Evolutionary conservation across 2,888 invertebrate species (phyloP).

Genomic region (Pollenia amentaria): DNA sequence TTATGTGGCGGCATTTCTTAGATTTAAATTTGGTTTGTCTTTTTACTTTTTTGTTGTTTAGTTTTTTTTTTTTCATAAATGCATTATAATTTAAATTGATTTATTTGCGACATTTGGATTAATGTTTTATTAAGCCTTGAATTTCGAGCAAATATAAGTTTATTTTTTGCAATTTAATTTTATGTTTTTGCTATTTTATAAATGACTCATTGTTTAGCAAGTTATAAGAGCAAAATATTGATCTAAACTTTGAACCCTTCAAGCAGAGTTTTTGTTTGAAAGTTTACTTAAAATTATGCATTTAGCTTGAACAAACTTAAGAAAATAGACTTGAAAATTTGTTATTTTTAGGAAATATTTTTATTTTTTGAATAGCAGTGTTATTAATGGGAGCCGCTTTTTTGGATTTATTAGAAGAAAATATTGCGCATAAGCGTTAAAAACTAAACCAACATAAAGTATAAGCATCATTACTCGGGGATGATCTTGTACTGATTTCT

Average conservation of each 20-base stretch:
- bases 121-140: conserved; percentile 71
- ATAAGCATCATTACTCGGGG: too few relatives aligned
- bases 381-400: too few relatives aligned
- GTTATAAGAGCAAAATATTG: conserved; percentile 20
- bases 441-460: too few relatives aligned
- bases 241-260: conserved; percentile 52
- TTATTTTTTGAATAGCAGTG: too few relatives aligned
- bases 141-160: conserved; percentile 6
- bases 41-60: background rate
- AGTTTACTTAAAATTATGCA: background rate
- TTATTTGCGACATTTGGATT: conserved; percentile 69
- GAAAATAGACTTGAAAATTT: background rate
- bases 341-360: background rate
- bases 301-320: too few relatives aligned
- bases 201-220: conserved; percentile 56
- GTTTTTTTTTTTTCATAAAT: conserved; percentile 51
- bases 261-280: background rate
- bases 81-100: conserved; percentile 70
- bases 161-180: conserved; percentile 35
- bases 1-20: conserved; percentile 68
- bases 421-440: too few relatives aligned
- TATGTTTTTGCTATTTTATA: conserved; percentile 3
- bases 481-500: too few relatives aligned
- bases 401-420: too few relatives aligned
- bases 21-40: conserved; percentile 14